These are phyloP conservation scores for Leptatherina wallacei DNA, from an alignment of 2,797 vertebrate genomes.

Conservation along the genomic window DNA sequence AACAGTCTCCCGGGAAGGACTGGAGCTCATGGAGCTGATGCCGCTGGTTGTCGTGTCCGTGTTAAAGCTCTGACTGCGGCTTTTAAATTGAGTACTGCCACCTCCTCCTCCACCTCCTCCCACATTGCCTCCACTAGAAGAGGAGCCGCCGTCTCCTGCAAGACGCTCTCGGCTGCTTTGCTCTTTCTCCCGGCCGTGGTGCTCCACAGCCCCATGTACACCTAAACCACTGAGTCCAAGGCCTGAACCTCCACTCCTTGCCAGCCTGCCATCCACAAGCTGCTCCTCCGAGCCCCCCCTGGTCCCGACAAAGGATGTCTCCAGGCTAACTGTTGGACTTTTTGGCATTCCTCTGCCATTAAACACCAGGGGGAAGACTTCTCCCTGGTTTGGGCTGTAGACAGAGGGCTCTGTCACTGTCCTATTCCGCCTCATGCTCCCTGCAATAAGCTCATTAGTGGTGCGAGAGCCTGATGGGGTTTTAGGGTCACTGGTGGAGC, in stretches of 20 bases:
- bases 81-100: constrained; percentile 92
- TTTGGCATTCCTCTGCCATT: constrained; percentile 86
- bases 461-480: constrained; percentile 80
- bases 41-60: constrained; percentile 99
- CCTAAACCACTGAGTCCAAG: constrained; percentile 76
- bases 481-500: constrained; percentile 94
- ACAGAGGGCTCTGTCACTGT: constrained; percentile 93
- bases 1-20: constrained; percentile 95
- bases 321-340: constrained; percentile 91
- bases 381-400: constrained; percentile 87
- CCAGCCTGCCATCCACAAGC: constrained; percentile 86
- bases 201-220: constrained; percentile 82
- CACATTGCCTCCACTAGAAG: constrained; percentile 80
- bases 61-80: constrained; percentile 98
- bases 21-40: constrained; percentile 99
- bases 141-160: constrained; percentile 85
- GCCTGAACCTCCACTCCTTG: constrained; percentile 79
- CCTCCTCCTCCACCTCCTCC: constrained; percentile 78
- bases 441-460: constrained; percentile 86
- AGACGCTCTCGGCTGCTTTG: constrained; percentile 92
- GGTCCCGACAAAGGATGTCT: constrained; percentile 92
- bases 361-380: constrained; percentile 88
- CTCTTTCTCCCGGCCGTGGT: constrained; percentile 86
- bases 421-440: constrained; percentile 87
- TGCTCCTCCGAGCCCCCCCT: constrained; percentile 91